Conservation (phyloP, 23 tunicate genomes). For the Oikopleura albicans region DNA sequence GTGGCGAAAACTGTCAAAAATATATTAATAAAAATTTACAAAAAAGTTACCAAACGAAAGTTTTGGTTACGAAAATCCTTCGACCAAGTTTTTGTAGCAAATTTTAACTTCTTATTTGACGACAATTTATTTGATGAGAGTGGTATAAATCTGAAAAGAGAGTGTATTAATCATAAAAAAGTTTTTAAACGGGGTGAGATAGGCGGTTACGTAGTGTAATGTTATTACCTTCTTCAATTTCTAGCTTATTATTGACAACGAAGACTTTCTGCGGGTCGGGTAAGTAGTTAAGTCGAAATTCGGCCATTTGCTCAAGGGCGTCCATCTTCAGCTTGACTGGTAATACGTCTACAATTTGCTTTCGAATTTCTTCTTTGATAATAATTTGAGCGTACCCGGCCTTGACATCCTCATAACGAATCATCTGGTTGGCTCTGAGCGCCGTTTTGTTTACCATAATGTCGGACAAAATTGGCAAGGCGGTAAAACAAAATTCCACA, state of each 20-base stretch:
- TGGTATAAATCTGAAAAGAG: no score
- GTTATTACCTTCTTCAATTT: background rate
- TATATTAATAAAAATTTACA: no score
- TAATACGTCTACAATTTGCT: background rate
- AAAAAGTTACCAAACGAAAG: no score
- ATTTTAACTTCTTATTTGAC: no score
- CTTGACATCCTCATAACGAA: background rate
- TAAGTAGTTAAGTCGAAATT: background rate
- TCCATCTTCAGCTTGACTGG: background rate
- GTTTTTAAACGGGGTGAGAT: no score
- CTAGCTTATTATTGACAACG: background rate
- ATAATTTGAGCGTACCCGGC: background rate
- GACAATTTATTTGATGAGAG: no score
- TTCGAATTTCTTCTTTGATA: background rate
- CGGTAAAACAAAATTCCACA: background rate
- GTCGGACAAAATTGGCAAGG: background rate
- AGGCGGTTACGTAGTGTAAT: background rate
- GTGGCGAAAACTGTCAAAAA: no score
- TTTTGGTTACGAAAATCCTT: no score
- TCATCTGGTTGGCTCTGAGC: background rate
- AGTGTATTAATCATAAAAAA: no score
- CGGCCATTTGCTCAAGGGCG: background rate
- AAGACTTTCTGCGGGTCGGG: slow-evolving; percentile 1
- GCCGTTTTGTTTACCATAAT: background rate
- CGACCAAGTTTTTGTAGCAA: no score